phyloP scores from a whole-genome alignment of 2,888 invertebrate species.

The Timema podura region DNA sequence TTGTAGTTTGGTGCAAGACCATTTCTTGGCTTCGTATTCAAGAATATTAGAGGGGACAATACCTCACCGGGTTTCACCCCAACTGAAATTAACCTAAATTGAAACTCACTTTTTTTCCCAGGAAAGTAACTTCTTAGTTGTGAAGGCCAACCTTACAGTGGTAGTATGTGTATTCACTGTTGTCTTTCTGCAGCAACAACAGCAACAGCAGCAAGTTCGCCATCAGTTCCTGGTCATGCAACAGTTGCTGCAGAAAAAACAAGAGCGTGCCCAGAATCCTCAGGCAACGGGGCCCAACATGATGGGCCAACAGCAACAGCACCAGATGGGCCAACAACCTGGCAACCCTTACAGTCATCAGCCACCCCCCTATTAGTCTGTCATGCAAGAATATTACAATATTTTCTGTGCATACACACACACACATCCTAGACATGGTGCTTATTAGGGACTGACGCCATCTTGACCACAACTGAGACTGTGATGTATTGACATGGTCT shows the following conservation, averaged over 20 bases:
- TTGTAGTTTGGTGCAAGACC: no score
- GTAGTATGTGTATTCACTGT: no score
- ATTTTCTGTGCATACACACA: no score
- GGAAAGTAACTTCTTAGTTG: not conserved
- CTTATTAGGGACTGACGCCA: no score
- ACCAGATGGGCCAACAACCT: not conserved
- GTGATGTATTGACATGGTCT: no score
- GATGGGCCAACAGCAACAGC: conserved; percentile 11
- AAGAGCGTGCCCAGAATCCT: not conserved
- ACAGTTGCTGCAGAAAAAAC: not conserved
- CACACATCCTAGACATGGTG: no score
- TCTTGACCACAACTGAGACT: no score
- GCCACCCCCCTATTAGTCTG: conserved; percentile 34
- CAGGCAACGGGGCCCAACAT: not conserved
- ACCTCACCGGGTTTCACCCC: not conserved
- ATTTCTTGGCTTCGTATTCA: no score
- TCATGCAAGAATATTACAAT: no score
- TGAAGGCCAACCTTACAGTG: not conserved
- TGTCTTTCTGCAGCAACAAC: conserved; percentile 10
- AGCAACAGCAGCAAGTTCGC: conserved; percentile 20
- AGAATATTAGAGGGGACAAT: no score
- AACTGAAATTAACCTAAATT: not conserved
- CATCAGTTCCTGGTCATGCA: conserved; percentile 14
- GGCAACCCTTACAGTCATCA: conserved; percentile 29
- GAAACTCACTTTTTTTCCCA: not conserved